These are phyloP conservation scores for Egretta garzetta DNA, from an alignment of 2,113 vertebrate species.

Conservation along the genomic window DNA sequence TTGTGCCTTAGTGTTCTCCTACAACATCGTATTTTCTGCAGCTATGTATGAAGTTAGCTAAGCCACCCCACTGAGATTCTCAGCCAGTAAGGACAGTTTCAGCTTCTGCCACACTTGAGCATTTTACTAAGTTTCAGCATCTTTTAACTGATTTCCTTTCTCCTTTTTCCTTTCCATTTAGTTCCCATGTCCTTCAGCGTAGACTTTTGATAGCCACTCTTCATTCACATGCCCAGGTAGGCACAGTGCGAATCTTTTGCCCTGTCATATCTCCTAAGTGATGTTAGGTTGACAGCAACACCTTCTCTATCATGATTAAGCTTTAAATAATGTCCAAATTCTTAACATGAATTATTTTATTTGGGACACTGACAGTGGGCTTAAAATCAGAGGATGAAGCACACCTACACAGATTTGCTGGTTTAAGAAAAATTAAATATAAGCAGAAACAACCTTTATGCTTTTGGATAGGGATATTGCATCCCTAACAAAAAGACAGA, in stretches of 20 bases:
- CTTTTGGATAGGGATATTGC: background rate
- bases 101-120: background rate
- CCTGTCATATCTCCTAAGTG: background rate
- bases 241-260: background rate
- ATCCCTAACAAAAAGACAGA: background rate
- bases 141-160: background rate
- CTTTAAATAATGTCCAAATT: background rate
- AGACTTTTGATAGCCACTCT: background rate
- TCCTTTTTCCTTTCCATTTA: background rate
- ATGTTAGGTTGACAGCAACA: background rate
- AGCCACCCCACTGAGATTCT: background rate
- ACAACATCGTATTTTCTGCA: background rate
- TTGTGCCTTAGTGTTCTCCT: background rate
- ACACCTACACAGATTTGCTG: background rate
- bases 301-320: background rate
- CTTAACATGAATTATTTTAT: background rate
- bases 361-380: background rate
- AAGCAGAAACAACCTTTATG: background rate
- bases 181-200: background rate
- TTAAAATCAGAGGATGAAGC: background rate
- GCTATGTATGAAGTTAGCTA: background rate
- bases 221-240: background rate
- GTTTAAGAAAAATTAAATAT: background rate
- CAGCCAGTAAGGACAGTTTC: background rate
- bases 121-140: background rate